These are phyloP conservation scores for Malurus leucopterus DNA, from an alignment of 2,797 vertebrate genomes.

Conservation along the genomic window DNA sequence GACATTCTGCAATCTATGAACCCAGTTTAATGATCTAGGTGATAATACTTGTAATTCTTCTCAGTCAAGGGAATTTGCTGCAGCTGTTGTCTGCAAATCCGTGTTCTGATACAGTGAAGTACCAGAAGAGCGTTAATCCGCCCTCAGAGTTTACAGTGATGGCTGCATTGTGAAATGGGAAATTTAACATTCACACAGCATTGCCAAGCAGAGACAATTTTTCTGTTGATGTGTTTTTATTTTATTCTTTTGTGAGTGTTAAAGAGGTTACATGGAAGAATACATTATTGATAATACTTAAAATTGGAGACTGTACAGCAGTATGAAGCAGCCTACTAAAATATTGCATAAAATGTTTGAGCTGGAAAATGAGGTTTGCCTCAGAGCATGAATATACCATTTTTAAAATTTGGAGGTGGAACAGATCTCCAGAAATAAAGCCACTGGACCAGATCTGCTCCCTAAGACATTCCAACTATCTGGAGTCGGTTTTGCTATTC, in stretches of 20 bases:
- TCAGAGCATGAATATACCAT: conserved; percentile 26
- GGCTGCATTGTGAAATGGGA: conserved; percentile 80
- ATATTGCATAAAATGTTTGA: conserved; percentile 45
- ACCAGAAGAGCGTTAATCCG: conserved; percentile 86
- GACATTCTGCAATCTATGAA: conserved; percentile 93
- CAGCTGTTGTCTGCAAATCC: conserved; percentile 96
- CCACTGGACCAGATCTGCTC: not conserved
- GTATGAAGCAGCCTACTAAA: conserved; percentile 35
- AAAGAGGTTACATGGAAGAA: conserved; percentile 40
- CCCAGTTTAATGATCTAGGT: conserved; percentile 99
- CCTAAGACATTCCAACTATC: not conserved
- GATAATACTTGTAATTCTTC: conserved; percentile 99
- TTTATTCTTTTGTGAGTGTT: conserved; percentile 47
- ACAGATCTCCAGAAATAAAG: conserved; percentile 25
- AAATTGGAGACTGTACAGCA: not conserved
- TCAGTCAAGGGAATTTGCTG: conserved; percentile 96
- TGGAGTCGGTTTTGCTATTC: not conserved
- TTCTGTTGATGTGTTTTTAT: conserved; percentile 39
- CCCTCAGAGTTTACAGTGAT: conserved; percentile 78
- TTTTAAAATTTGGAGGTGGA: conserved; percentile 52
- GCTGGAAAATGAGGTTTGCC: conserved; percentile 41
- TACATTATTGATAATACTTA: conserved; percentile 40
- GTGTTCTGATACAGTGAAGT: conserved; percentile 89
- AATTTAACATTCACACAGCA: conserved; percentile 72
- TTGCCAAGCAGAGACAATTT: conserved; percentile 27